Evolutionary conservation across 1,140 invertebrate genomes (phyloP).

Genomic region (silkworm (Bombyx mori)): DNA sequence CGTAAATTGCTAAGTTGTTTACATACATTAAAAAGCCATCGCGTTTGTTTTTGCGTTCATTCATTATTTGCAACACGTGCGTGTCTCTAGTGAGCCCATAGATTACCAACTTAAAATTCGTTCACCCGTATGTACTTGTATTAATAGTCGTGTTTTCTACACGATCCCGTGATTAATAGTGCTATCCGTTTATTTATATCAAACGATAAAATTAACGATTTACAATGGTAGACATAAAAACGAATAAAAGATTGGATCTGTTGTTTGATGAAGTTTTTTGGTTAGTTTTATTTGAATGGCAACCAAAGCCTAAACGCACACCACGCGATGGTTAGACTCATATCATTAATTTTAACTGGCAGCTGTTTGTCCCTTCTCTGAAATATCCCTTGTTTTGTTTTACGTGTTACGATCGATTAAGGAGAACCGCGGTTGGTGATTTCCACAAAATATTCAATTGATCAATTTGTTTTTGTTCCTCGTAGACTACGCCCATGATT

Average conservation of each 20-base stretch:
- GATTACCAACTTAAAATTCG: too few relatives aligned
- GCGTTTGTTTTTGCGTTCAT: too few relatives aligned
- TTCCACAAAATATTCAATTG: too few relatives aligned
- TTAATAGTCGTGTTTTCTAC: constrained; percentile 3
- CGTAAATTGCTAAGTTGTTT: too few relatives aligned
- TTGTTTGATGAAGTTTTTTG: constrained; percentile 5
- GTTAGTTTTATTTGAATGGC: constrained; percentile 9
- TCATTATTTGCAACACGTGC: too few relatives aligned
- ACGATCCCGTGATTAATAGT: constrained; percentile 17
- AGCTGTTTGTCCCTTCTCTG: constrained; percentile 9
- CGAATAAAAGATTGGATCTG: constrained; percentile 3
- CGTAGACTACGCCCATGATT: too few relatives aligned
- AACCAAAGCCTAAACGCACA: constrained; percentile 6
- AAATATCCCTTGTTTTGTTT: constrained; percentile 9
- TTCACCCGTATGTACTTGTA: too few relatives aligned
- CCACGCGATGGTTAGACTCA: not conserved
- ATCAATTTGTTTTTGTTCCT: too few relatives aligned
- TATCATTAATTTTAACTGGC: constrained; percentile 13
- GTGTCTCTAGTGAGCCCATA: too few relatives aligned
- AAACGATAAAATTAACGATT: constrained; percentile 18
- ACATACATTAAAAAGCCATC: too few relatives aligned
- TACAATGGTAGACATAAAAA: constrained; percentile 16
- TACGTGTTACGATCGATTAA: constrained; percentile 6
- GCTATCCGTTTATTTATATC: constrained; percentile 18
- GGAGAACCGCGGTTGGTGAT: too few relatives aligned